These are phyloP conservation scores for Drosophila yooni DNA, from an alignment of 2,888 invertebrate genomes.

Conservation along the genomic window DNA sequence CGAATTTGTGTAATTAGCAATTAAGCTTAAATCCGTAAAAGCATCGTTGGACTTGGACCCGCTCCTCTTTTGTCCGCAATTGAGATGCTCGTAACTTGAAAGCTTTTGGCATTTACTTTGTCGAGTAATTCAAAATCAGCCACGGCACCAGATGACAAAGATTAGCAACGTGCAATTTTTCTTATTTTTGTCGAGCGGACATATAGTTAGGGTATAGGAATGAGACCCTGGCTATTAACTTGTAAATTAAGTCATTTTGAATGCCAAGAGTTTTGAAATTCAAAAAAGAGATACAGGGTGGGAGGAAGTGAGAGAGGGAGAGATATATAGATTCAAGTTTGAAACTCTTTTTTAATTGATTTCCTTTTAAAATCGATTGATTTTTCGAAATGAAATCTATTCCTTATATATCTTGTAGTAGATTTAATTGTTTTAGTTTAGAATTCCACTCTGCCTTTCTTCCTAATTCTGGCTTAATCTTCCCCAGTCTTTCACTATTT, in stretches of 20 bases:
- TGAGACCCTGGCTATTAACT: slow-evolving; percentile 2
- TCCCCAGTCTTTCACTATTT: background rate
- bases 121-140: slow-evolving; percentile 62
- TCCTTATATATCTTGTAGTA: background rate
- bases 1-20: slow-evolving; percentile 79
- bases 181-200: slow-evolving; percentile 41
- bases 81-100: slow-evolving; percentile 47
- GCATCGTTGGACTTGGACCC: slow-evolving; percentile 31
- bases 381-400: background rate
- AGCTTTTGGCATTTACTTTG: slow-evolving; percentile 62
- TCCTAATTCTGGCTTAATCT: background rate
- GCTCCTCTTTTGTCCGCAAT: slow-evolving; percentile 32
- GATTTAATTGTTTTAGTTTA: background rate
- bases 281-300: background rate
- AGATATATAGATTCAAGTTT: background rate
- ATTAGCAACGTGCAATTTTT: slow-evolving; percentile 73
- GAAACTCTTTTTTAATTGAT: background rate
- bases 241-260: slow-evolving; percentile 4
- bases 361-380: background rate
- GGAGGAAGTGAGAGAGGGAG: background rate
- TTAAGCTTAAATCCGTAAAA: slow-evolving; percentile 62
- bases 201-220: slow-evolving; percentile 40
- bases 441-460: background rate
- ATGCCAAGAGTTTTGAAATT: background rate
- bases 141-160: slow-evolving; percentile 75